A percentile compares a stretch with the other conserved stretches of the same genome.
phyloP scores from a whole-genome alignment of 92 coral and sea anemone species.

The Heliopora coerulea region DNA sequence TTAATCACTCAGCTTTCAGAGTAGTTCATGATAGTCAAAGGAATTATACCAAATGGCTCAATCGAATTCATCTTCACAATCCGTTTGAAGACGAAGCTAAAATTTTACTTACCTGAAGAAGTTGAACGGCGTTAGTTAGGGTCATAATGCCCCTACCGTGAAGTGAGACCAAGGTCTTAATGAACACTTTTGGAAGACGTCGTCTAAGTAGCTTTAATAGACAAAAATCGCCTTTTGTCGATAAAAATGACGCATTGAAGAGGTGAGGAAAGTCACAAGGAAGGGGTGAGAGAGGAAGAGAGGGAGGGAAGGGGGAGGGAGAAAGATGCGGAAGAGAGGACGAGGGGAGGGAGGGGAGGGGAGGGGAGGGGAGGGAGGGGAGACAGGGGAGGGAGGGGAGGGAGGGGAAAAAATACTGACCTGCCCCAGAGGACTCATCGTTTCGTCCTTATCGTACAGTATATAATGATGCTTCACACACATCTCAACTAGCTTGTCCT shows the following conservation, averaged over 20 bases:
- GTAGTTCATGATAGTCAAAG: too few relatives aligned
- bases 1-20: too few relatives aligned
- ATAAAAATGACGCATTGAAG: too few relatives aligned
- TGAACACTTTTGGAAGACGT: conserved; percentile 71
- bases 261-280: not conserved
- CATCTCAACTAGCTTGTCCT: conserved; percentile 71
- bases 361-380: not conserved
- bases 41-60: too few relatives aligned
- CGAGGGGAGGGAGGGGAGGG: not conserved
- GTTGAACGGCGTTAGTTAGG: conserved; percentile 64
- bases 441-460: conserved; percentile 71
- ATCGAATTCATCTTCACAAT: too few relatives aligned
- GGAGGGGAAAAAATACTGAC: conserved; percentile 32
- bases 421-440: conserved; percentile 85
- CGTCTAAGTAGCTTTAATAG: conserved; percentile 66
- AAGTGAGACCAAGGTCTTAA: conserved; percentile 70
- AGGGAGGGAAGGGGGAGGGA: not conserved
- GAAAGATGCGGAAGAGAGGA: not conserved
- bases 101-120: conserved; percentile 67
- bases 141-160: conserved; percentile 65
- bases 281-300: not conserved
- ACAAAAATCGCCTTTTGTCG: not conserved
- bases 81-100: too few relatives aligned
- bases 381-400: not conserved
- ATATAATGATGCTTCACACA: conserved; percentile 73